These are phyloP conservation scores for Pecten maximus DNA, from an alignment of 2,888 invertebrate species.

Conservation along the genomic window DNA sequence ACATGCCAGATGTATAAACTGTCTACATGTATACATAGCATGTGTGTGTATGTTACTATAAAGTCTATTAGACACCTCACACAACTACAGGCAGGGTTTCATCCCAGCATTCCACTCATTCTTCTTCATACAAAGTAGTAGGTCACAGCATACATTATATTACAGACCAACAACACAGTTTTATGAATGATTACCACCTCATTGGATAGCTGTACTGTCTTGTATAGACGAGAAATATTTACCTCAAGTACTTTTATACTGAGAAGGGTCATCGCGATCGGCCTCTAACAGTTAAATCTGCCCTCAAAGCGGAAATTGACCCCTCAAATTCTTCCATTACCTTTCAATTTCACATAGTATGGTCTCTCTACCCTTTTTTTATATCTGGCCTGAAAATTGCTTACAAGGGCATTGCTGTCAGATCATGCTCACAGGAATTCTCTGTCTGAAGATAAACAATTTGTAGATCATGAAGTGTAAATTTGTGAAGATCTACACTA, in stretches of 20 bases:
- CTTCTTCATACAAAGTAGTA: not conserved
- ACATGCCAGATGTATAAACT: not conserved
- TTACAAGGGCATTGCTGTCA: too few species aligned
- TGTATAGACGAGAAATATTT: not conserved
- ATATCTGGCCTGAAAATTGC: too few species aligned
- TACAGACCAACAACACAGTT: not conserved
- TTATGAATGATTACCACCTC: slow-evolving; percentile 15
- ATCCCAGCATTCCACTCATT: not conserved
- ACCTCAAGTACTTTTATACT: not conserved
- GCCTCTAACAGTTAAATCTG: too few species aligned
- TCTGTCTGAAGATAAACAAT: too few species aligned
- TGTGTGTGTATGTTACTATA: not conserved
- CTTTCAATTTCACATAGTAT: too few species aligned
- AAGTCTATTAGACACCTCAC: not conserved
- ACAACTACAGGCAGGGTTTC: not conserved
- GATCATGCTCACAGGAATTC: too few species aligned
- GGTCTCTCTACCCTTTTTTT: too few species aligned
- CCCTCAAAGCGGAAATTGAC: too few species aligned
- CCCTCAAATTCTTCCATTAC: too few species aligned
- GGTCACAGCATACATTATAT: slow-evolving; percentile 15
- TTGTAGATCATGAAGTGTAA: not conserved
- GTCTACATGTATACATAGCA: not conserved
- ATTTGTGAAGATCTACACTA: not conserved
- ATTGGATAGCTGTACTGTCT: not conserved
- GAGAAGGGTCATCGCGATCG: not conserved